Percentiles rank a stretch among this genome's conserved stretches.
phyloP scores from a whole-genome alignment of 2,113 vertebrate species.

The Megaceryle maxima region DNA sequence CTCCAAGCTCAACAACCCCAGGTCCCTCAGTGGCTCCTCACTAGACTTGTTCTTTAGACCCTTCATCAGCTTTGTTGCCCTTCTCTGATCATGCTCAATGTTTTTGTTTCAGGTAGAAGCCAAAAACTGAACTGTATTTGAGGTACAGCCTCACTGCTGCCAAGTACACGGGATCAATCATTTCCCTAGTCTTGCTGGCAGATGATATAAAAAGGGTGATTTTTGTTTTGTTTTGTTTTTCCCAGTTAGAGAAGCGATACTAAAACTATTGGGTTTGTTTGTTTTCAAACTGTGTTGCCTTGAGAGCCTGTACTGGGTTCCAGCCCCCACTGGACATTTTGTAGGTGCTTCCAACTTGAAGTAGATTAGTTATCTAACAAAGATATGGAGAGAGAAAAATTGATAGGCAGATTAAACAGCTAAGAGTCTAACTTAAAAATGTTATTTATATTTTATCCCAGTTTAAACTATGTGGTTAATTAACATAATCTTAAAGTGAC shows the following conservation, averaged over 20 bases:
- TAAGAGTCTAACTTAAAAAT: background rate
- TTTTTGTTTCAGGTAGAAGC: no score
- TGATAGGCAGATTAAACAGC: background rate
- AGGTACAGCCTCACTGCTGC: no score
- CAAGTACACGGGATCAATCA: no score
- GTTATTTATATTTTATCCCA: background rate
- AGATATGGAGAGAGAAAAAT: background rate
- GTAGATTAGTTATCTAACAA: background rate
- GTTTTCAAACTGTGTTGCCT: background rate
- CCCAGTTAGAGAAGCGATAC: background rate
- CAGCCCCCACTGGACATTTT: background rate
- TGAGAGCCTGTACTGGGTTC: background rate
- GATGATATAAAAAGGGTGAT: no score
- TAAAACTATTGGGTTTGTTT: background rate
- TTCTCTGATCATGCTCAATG: no score
- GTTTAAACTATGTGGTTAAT: background rate
- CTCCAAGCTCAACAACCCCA: no score
- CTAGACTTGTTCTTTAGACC: no score
- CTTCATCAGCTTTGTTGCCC: no score
- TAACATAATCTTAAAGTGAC: background rate
- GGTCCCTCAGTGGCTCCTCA: no score
- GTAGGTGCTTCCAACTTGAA: background rate
- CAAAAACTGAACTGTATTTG: no score
- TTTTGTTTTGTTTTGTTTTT: background rate
- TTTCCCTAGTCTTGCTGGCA: no score